Evolutionary conservation across 1,140 invertebrate genomes (phyloP).

Genomic region (Pomacea maculata): DNA sequence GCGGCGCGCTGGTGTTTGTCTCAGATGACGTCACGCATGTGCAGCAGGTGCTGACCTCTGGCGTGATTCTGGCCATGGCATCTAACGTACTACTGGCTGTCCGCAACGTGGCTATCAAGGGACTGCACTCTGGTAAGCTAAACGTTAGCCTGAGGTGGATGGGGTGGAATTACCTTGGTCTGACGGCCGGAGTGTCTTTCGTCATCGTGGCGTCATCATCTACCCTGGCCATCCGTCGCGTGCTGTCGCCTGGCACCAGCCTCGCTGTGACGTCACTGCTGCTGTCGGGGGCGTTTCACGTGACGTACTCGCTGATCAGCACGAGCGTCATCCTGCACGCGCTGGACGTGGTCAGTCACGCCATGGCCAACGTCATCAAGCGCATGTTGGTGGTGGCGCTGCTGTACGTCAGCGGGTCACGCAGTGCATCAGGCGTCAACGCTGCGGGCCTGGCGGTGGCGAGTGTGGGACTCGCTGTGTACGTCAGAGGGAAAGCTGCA

Average conservation of each 20-base stretch:
- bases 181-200: background rate
- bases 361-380: conserved; percentile 35
- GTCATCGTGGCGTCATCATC: background rate
- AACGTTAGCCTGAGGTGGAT: no score
- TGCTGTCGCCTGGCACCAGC: background rate
- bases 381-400: conserved; percentile 29
- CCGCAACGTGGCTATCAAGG: conserved; percentile 26
- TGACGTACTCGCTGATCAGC: conserved; percentile 33
- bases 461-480: conserved; percentile 19
- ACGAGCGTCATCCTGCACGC: conserved; percentile 30
- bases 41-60: background rate
- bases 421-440: conserved; percentile 15
- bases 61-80: conserved; percentile 13
- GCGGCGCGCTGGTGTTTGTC: conserved; percentile 20
- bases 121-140: background rate
- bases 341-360: conserved; percentile 33
- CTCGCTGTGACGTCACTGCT: background rate
- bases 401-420: conserved; percentile 24
- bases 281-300: conserved; percentile 28
- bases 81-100: conserved; percentile 28
- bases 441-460: conserved; percentile 13
- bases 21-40: background rate
- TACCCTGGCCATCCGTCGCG: background rate
- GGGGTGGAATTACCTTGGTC: background rate
- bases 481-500: conserved; percentile 11